phyloP scores from a whole-genome alignment of 2,113 vertebrate genomes.

The Trinectes maculatus region DNA sequence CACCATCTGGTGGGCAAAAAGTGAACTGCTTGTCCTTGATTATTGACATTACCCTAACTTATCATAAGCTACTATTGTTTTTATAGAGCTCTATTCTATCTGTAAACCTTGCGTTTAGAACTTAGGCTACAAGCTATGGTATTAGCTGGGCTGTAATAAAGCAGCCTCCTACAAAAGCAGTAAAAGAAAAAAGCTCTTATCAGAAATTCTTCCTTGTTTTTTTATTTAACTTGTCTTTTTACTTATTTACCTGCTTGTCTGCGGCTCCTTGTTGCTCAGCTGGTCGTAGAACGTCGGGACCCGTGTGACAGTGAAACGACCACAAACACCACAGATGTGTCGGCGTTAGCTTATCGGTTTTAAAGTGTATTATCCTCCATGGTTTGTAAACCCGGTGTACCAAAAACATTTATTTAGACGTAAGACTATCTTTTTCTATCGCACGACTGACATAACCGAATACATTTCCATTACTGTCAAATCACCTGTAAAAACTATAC shows the following conservation, averaged over 20 bases:
- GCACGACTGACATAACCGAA: accelerated
- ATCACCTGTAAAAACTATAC: background rate
- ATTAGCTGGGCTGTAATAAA: too few relatives aligned
- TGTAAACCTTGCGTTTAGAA: too few relatives aligned
- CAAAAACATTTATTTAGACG: background rate
- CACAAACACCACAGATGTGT: background rate
- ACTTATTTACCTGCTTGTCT: slow-evolving; percentile 43
- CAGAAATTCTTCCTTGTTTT: too few relatives aligned
- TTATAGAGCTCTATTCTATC: too few relatives aligned
- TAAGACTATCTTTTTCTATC: background rate
- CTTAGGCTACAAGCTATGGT: too few relatives aligned
- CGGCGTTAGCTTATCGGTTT: background rate
- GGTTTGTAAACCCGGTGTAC: accelerated
- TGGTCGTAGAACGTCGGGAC: background rate
- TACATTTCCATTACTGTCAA: background rate
- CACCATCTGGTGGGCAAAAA: background rate
- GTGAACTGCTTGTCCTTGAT: too few relatives aligned
- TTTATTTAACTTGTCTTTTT: too few relatives aligned
- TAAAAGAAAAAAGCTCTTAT: background rate
- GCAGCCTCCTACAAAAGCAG: background rate
- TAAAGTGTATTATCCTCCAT: background rate
- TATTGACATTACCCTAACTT: too few relatives aligned
- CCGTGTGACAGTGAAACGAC: slow-evolving; percentile 4
- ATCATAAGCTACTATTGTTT: too few relatives aligned
- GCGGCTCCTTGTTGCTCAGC: background rate